These are phyloP conservation scores for Parus major DNA, from an alignment of 2,113 vertebrate species.

Conservation along the genomic window DNA sequence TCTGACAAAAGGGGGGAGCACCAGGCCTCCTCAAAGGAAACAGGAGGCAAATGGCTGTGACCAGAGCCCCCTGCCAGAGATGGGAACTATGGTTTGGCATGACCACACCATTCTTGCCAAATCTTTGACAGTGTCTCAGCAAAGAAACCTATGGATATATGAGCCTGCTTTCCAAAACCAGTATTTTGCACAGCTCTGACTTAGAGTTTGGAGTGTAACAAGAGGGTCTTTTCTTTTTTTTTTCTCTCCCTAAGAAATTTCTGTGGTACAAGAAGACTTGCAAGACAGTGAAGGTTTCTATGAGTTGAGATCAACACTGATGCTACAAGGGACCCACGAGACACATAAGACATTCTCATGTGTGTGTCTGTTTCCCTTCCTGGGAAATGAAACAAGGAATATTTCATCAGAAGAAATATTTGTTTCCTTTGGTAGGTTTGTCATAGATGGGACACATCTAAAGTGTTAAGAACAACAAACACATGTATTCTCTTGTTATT, in stretches of 20 bases:
- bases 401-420: constrained; percentile 65
- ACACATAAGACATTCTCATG: constrained; percentile 13
- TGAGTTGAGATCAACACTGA: constrained; percentile 53
- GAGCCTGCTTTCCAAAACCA: not conserved
- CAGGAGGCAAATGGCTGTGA: not conserved
- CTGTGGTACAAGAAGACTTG: constrained; percentile 24
- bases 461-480: not conserved
- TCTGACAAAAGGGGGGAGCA: not conserved
- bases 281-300: constrained; percentile 55
- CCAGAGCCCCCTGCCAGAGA: not conserved
- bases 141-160: not conserved
- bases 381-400: not conserved
- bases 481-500: not conserved
- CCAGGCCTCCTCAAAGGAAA: not conserved
- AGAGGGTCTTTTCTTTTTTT: not conserved
- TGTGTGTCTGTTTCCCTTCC: constrained; percentile 24
- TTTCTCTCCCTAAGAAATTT: constrained; percentile 8
- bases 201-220: not conserved
- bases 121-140: not conserved
- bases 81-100: not conserved
- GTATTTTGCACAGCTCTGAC: not conserved
- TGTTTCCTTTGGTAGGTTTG: constrained; percentile 53
- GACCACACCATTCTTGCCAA: not conserved
- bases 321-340: not conserved
- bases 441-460: not conserved